Evolutionary conservation across 2,888 invertebrate genomes (phyloP).

Genomic region (Lasioglossum villosulum): DNA sequence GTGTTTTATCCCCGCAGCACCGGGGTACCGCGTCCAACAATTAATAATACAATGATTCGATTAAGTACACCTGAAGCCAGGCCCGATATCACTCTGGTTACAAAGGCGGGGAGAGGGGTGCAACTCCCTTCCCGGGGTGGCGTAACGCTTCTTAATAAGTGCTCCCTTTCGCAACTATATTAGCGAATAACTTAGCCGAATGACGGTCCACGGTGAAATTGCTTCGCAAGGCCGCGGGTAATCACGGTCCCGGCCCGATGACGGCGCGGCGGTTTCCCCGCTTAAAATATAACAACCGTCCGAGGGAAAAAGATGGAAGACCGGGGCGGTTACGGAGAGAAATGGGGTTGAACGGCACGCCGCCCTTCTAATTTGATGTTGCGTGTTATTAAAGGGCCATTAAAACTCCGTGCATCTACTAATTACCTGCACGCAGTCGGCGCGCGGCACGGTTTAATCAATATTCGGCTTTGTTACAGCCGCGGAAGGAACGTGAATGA

Average conservation of each 20-base stretch:
- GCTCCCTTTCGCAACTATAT: slow-evolving; percentile 21
- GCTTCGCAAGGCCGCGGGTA: slow-evolving; percentile 30
- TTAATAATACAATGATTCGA: slow-evolving; percentile 17
- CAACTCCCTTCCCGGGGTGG: neutral
- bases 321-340: neutral
- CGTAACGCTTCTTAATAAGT: slow-evolving; percentile 22
- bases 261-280: neutral
- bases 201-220: slow-evolving; percentile 26
- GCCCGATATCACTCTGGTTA: neutral
- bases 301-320: slow-evolving; percentile 38
- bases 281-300: neutral
- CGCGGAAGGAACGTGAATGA: slow-evolving; percentile 60
- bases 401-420: slow-evolving; percentile 81
- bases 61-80: neutral
- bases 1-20: neutral
- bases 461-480: slow-evolving; percentile 77
- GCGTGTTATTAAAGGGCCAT: slow-evolving; percentile 82
- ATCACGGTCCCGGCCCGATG: slow-evolving; percentile 34
- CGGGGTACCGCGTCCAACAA: neutral
- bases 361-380: slow-evolving; percentile 79
- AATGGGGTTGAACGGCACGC: slow-evolving; percentile 57
- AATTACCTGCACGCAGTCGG: slow-evolving; percentile 80
- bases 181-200: slow-evolving; percentile 35
- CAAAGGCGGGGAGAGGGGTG: neutral
- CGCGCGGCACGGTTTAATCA: slow-evolving; percentile 76